Base-by-base conservation (phyloP, 2,113 vertebrate species). In the Cathartes aura region DNA sequence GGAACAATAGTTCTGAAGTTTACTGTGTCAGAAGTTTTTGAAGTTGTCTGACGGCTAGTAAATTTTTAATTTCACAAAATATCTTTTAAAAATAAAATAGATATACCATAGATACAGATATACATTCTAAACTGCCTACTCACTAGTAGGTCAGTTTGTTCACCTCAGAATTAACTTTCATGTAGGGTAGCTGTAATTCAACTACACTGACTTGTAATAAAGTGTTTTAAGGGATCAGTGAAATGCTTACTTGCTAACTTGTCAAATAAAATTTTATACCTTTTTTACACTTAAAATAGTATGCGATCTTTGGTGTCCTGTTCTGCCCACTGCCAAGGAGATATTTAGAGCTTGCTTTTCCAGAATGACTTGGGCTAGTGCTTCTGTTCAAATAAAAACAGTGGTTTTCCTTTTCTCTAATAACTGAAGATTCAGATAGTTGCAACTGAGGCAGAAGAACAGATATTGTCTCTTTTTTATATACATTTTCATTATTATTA, bases 1-100 rank as follows among this genome's bases (percentile, higher is more conserved):
- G 99, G 98, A 99, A 95, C 93, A 98, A n/a, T 98, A 98, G 63
- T 58, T 93, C 30, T 72, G n/a, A 72, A 82, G 11, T 64, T 84
- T 90, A 29, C 63, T 67, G 8, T 47, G 9, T 81, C 81, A n/a
- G 22, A 79, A 63, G 24, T 48, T 85, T 87, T 43, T 85, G 36
- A 91, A 94, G 22, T 70, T 81, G 29, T 63, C 60, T 89, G 27
- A 84, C 32, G 58, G 60, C 26, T 60, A 80, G 14, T 72, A 78
- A 20, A 50, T 26, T 80, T 86, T 82, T 66, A 32, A 34, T 64
- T 90, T 62, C 29, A 71, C 27, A 60, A 68, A 93, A 43, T 40
- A 47, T 3, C 40, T 94, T 70, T 92, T 20, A 58, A 81, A 86
- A 94, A 58, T 78, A 75, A 87, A 80, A 47, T 59, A 68, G n/a